Percentiles rank a stretch among this genome's conserved stretches.
Evolutionary conservation across 2,113 vertebrate genomes (phyloP).

Genomic region (Hypanus sabinus): DNA sequence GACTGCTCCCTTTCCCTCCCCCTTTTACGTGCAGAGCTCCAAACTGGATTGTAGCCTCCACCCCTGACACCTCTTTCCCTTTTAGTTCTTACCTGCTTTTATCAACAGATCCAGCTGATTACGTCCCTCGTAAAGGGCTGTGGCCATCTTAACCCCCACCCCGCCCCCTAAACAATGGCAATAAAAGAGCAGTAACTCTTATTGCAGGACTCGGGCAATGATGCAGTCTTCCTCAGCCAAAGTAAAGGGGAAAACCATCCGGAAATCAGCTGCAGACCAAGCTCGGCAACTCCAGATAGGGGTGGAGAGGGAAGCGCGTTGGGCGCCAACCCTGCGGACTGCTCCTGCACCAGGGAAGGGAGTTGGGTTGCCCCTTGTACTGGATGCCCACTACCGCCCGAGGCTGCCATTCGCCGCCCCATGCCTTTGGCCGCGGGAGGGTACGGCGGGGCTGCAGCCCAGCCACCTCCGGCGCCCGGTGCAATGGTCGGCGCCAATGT

Average conservation of each 20-base stretch:
- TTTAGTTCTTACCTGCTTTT: slow-evolving; percentile 37
- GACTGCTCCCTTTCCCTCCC: not conserved
- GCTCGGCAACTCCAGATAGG: not conserved
- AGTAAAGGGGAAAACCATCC: slow-evolving; percentile 35
- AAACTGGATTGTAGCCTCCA: not conserved
- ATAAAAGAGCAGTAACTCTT: not conserved
- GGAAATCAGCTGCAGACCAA: slow-evolving; percentile 36
- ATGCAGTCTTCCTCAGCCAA: not conserved
- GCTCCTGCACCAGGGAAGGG: not conserved
- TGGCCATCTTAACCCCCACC: slow-evolving; percentile 34
- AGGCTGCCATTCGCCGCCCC: not conserved
- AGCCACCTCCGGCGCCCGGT: slow-evolving; percentile 14
- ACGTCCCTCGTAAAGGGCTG: slow-evolving; percentile 34
- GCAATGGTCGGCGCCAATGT: slow-evolving; percentile 45
- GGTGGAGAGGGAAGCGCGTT: not conserved
- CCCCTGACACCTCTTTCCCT: not conserved
- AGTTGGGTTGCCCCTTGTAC: not conserved
- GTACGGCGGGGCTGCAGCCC: not conserved
- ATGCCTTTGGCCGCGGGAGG: not conserved
- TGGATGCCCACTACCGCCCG: not conserved
- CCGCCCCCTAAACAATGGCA: not conserved
- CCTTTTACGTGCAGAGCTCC: not conserved
- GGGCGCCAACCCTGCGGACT: not conserved
- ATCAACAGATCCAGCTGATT: slow-evolving; percentile 40
- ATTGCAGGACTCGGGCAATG: not conserved